A percentile compares a stretch with the other conserved stretches of the same genome.
Conservation (phyloP, 1,140 invertebrate species). For the Dolichoris vasculosae region DNA sequence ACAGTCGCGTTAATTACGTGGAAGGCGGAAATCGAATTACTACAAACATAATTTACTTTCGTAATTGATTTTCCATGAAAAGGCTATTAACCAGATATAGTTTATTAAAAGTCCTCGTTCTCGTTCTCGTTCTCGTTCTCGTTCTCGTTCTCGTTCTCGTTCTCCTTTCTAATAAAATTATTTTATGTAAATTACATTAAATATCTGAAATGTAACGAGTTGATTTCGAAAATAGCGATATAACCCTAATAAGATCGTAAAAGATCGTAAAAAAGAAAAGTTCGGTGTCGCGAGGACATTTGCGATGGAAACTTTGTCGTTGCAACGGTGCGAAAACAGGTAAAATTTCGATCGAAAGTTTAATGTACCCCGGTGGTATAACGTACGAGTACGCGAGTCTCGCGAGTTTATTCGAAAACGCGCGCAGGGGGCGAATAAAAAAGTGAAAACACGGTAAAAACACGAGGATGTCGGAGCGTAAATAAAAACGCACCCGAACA, state of each 20-base stretch:
- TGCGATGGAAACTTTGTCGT: no score
- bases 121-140: not conserved
- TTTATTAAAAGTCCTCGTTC: not conserved
- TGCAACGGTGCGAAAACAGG: no score
- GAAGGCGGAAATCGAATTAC: not conserved
- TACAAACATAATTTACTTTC: not conserved
- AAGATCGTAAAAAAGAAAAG: not conserved
- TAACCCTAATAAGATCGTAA: not conserved
- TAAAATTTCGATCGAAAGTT: not conserved
- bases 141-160: not conserved
- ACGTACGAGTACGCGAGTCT: no score
- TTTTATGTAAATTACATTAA: not conserved
- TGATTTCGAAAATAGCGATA: not conserved
- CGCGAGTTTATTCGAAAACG: no score
- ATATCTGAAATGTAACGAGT: not conserved
- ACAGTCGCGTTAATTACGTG: not conserved
- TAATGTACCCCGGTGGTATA: no score
- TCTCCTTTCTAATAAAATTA: not conserved
- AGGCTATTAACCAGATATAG: not conserved
- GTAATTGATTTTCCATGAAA: constrained; percentile 16
- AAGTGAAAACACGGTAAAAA: not conserved
- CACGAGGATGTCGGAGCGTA: not conserved
- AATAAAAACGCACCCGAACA: not conserved
- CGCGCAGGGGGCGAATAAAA: not conserved
- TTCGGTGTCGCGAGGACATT: no score